Base-by-base conservation (phyloP, 2,888 invertebrate species). In the Esperia sulphurella region DNA sequence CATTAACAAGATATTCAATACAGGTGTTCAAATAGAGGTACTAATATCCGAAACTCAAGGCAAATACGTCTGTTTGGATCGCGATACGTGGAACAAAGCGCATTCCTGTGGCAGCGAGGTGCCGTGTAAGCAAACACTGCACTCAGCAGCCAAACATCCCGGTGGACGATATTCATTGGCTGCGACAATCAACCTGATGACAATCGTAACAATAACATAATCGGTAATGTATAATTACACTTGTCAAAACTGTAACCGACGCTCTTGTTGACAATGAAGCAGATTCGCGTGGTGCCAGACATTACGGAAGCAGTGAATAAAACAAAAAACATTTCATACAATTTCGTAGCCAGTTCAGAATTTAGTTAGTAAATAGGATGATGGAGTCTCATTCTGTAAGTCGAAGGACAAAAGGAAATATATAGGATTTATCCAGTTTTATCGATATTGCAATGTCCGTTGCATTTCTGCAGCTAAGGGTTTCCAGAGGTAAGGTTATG, bases 1-100 rank as follows among this genome's bases (percentile, higher is more conserved):
- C 31, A 35, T 35, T 35, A 35, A 35, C 35, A n/a, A 9, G 2
- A 35, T 21, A 5, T 35, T n/a, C n/a, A 10, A 30, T 33, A 33
- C 48, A 49, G 44, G 21, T 49, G 48, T 41, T 35, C 48, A 49
- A 49, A 49, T 37, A 35, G 10, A 3, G n/a, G 5, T 21, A 35
- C n/a, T 31, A 35, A 35, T 35, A 49, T 31, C 33, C 28, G 41
- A 45, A 37, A 29, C 38, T 43, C 39, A 14, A n/a, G 30, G 14
- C 29, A 7, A 12, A 2, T 13, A 42, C 39, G 12, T 45, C 42
- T 41, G 41, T 42, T 42, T 41, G 45, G 42, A 21, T 33, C n/a
- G n/a, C 29, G n/a, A 9, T 5, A 35, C 13, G 14, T 10, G 21
- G 45, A 42, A 49, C 46, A 49, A 46, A 43, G 45, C 33, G 35